Evolutionary conservation across 2,113 vertebrate genomes (phyloP).

Genomic region (Dromas ardeola): DNA sequence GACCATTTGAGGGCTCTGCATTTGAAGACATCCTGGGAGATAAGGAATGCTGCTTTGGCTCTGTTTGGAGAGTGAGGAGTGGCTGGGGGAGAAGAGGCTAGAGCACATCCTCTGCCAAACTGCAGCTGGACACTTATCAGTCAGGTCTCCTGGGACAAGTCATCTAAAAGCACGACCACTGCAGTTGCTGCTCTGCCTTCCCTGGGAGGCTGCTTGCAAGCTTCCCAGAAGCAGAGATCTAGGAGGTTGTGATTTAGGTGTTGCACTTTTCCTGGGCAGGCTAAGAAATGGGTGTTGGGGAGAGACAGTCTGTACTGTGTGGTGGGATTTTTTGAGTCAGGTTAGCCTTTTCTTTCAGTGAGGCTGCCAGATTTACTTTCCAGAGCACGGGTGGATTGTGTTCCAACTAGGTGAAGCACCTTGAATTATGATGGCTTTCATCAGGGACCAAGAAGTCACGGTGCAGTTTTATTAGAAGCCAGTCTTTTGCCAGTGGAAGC

Average conservation of each 20-base stretch:
- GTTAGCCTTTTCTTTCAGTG: neutral
- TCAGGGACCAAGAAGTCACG: neutral
- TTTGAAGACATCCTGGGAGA: neutral
- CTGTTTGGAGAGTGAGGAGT: neutral
- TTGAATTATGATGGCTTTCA: neutral
- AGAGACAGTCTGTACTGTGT: neutral
- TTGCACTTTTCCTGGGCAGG: neutral
- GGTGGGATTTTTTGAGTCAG: neutral
- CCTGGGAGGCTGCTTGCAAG: neutral
- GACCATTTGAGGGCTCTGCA: neutral
- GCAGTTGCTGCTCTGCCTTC: neutral
- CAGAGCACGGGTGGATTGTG: neutral
- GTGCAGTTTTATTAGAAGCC: neutral
- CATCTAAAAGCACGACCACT: neutral
- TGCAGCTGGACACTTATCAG: neutral
- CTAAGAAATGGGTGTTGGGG: neutral
- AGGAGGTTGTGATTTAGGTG: neutral
- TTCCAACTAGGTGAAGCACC: neutral
- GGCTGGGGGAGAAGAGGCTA: neutral
- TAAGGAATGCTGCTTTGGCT: neutral
- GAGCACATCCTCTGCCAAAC: neutral
- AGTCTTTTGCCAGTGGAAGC: neutral
- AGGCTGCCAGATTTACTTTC: neutral
- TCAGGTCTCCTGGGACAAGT: neutral
- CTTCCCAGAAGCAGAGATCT: neutral